Evolutionary conservation across 2,113 vertebrate species (phyloP), one percentile per base, ranked within the genome.

Genomic region (Amphiprion ocellaris): DNA sequence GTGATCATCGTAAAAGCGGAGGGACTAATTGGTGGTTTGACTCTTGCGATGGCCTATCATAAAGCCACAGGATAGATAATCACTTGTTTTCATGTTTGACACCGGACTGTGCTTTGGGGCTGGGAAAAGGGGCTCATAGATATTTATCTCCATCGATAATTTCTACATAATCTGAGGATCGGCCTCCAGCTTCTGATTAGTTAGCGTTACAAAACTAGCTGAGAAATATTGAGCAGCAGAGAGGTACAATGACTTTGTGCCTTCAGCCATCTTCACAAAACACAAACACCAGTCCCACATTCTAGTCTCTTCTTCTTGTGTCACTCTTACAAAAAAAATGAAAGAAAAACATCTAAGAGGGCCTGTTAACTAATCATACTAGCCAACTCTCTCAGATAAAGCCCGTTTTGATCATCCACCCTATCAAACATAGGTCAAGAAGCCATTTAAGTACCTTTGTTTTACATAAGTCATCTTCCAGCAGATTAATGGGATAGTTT

Each of bases 361-460:
- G 84, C 76, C 79, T 50, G 77, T 81, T 81, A 79, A 58, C 76
- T 74, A 50, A 79, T 79, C 61, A 26, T 67, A 68, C 23, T 28
- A 74, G 63, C 79, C 52, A 63, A 14, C 74, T 76, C 63, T 67
- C 49, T 71, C 44, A 60, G 69, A 77, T 49, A 41, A 65, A 74
- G 74, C 79, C 82, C 37, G 10, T 68, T 81, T 65, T 78, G 69
- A 74, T 87, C 82, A 82, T 64, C 79, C 77, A 86, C 71, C 79
- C 79, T 52, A 75, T 77, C 74, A 84, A 77, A 87, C 84, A 78
- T 49, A 80, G 75, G 84, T 75, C 58, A 71, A 73, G 47, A 87
- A 94, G 85, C 84, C 89, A 81, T 90, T 77, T 93, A 94, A 95
- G 95, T 95, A 95, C 94, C 95, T 84, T 93, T 85, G 86, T 91